phyloP scores from a whole-genome alignment of 2,797 vertebrate species.

The Channa striata region DNA sequence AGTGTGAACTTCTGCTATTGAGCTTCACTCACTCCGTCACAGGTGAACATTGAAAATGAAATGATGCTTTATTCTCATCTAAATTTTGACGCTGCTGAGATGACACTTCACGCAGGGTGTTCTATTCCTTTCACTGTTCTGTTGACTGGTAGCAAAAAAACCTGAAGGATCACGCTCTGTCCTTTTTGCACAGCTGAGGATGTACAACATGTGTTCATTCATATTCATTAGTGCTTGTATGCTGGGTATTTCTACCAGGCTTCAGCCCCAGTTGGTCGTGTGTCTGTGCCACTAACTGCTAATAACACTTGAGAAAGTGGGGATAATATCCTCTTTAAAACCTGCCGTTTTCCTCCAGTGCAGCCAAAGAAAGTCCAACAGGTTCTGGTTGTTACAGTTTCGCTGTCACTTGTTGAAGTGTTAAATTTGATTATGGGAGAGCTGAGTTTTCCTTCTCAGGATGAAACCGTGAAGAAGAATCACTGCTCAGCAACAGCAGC shows the following conservation, averaged over 20 bases:
- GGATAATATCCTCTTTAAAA: too few relatives aligned
- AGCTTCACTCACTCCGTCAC: not conserved
- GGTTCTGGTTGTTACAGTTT: not conserved
- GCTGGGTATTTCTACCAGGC: conserved; percentile 5
- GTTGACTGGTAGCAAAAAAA: not conserved
- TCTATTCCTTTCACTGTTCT: not conserved
- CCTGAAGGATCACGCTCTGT: not conserved
- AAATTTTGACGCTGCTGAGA: not conserved
- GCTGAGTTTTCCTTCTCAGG: too few relatives aligned
- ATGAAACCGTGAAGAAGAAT: not conserved
- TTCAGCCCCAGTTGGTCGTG: not conserved
- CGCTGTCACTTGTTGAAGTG: not conserved
- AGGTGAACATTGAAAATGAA: too few relatives aligned
- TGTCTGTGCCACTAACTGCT: not conserved
- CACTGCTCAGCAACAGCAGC: not conserved
- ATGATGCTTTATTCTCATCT: not conserved
- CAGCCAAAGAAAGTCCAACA: not conserved
- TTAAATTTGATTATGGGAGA: too few relatives aligned
- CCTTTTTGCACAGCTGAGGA: not conserved
- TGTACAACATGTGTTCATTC: conserved; percentile 23
- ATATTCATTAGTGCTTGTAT: conserved; percentile 28
- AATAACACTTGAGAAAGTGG: not conserved
- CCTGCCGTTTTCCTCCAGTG: not conserved
- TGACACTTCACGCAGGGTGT: not conserved
- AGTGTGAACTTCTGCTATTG: not conserved